phyloP scores from a whole-genome alignment of 2,113 vertebrate species.

The Pollachius pollachius region DNA sequence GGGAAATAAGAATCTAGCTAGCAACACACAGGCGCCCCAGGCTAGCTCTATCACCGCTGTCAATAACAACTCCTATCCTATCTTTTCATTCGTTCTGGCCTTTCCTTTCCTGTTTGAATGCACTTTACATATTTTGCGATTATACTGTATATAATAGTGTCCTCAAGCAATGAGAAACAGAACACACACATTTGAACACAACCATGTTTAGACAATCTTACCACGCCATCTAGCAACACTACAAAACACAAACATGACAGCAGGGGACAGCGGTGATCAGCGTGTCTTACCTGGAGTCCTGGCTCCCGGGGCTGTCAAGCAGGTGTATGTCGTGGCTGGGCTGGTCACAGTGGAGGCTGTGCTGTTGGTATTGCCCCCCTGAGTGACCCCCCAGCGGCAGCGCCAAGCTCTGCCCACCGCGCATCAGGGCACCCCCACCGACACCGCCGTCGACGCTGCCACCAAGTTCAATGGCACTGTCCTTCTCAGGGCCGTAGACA shows the following conservation, averaged over 20 bases:
- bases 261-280: slow-evolving; percentile 8
- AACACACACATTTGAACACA: neutral
- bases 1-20: slow-evolving; percentile 41
- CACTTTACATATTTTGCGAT: slow-evolving; percentile 42
- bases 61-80: slow-evolving; percentile 30
- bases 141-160: slow-evolving; percentile 25
- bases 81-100: slow-evolving; percentile 35
- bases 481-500: slow-evolving; percentile 79
- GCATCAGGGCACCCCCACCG: slow-evolving; percentile 67
- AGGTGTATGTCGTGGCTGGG: slow-evolving; percentile 67
- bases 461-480: slow-evolving; percentile 68
- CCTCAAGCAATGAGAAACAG: slow-evolving; percentile 7
- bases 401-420: slow-evolving; percentile 74
- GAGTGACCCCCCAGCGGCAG: slow-evolving; percentile 66
- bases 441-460: slow-evolving; percentile 12
- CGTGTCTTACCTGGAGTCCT: slow-evolving; percentile 75
- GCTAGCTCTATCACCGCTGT: slow-evolving; percentile 50
- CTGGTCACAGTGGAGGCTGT: slow-evolving; percentile 73
- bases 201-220: no score
- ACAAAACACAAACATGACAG: slow-evolving; percentile 25
- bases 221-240: slow-evolving; percentile 7
- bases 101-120: slow-evolving; percentile 65
- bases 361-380: slow-evolving; percentile 67
- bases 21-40: slow-evolving; percentile 37
- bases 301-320: slow-evolving; percentile 66